Conservation (phyloP, 2,113 vertebrate genomes). For the Corapipo altera region DNA sequence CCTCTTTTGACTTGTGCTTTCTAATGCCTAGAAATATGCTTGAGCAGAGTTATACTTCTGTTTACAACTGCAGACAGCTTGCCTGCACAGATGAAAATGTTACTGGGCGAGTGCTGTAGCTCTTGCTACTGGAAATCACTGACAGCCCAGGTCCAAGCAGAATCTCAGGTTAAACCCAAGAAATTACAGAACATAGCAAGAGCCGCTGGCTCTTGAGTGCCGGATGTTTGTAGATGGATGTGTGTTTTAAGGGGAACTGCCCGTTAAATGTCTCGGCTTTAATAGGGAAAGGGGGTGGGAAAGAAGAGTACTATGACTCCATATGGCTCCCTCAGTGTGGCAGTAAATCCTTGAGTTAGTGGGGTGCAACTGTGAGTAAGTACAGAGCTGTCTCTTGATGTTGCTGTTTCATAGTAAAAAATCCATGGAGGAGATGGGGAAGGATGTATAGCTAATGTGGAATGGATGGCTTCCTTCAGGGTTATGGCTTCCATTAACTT, state of each 20-base stretch:
- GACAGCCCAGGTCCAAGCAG: not conserved
- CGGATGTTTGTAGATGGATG: not conserved
- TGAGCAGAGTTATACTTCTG: not conserved
- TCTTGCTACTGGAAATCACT: not conserved
- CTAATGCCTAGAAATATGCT: not conserved
- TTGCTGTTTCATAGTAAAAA: not conserved
- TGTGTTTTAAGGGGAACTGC: not conserved
- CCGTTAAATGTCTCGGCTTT: slow-evolving; percentile 4
- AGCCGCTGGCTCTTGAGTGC: not conserved
- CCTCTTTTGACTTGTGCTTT: not conserved
- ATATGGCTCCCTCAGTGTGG: not conserved
- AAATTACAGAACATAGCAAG: not conserved
- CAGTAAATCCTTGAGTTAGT: slow-evolving; percentile 12
- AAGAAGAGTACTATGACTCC: not conserved
- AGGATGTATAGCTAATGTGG: not conserved
- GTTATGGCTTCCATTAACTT: not conserved
- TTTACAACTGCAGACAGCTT: not conserved
- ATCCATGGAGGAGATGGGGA: not conserved
- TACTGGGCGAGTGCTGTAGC: not conserved
- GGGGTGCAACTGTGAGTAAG: slow-evolving; percentile 17
- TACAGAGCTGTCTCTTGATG: slow-evolving; percentile 5
- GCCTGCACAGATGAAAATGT: not conserved
- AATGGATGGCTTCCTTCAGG: not conserved
- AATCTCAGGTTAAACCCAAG: not conserved
- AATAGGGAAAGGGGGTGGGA: not conserved